Conservation (phyloP, 2,113 vertebrate genomes). For the Solenodon paradoxus region DNA sequence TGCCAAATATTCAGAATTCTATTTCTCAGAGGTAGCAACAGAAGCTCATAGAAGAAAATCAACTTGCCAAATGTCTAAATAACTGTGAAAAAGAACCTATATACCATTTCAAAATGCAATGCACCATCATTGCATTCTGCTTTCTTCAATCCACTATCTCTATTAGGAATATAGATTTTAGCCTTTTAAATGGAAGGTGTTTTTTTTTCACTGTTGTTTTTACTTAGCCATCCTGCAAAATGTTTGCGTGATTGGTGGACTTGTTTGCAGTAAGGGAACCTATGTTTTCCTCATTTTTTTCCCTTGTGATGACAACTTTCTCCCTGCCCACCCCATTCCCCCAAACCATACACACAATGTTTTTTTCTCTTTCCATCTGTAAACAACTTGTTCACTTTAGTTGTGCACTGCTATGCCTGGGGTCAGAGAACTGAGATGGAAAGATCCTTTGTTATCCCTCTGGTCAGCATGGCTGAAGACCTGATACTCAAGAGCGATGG, state of each 20-base stretch:
- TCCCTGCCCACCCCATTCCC: too few relatives aligned
- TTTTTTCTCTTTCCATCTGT: neutral
- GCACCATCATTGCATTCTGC: neutral
- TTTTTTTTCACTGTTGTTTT: neutral
- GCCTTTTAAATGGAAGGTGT: neutral
- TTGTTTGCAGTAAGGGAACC: neutral
- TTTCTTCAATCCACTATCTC: neutral
- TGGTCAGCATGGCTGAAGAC: neutral
- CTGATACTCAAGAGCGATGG: neutral
- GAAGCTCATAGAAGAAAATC: neutral
- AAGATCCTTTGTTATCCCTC: neutral
- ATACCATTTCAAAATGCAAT: neutral
- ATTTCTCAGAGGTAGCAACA: neutral
- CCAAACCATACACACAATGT: neutral
- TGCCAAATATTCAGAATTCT: neutral
- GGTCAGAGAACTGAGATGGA: neutral
- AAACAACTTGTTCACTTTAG: neutral
- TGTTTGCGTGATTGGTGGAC: neutral
- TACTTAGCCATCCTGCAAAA: neutral
- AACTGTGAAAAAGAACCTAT: neutral
- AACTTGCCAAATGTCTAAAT: neutral
- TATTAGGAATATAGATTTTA: neutral
- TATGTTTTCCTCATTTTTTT: neutral
- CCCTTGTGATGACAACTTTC: neutral
- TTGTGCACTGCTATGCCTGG: neutral